A percentile compares a stretch with the other conserved stretches of the same genome.
phyloP scores from a whole-genome alignment of 1,140 invertebrate species.

The Augochlora pura region DNA sequence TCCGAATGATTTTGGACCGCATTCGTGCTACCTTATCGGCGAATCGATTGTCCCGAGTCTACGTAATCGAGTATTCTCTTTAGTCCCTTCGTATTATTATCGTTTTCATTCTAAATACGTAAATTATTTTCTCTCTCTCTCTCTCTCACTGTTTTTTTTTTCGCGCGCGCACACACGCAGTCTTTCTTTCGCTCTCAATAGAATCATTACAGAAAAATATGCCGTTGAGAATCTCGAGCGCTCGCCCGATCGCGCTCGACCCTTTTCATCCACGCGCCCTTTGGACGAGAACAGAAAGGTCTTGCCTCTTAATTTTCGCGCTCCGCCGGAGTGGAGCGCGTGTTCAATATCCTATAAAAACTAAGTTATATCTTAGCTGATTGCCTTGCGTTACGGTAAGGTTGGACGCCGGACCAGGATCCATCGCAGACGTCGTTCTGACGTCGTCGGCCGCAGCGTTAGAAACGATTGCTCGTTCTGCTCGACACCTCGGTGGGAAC shows the following conservation, averaged over 20 bases:
- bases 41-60: slow-evolving; percentile 9
- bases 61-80: neutral
- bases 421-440: slow-evolving; percentile 10
- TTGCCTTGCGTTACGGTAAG: slow-evolving; percentile 79
- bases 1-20: neutral
- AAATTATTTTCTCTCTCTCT: neutral
- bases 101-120: slow-evolving; percentile 4
- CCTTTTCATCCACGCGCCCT: slow-evolving; percentile 38
- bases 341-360: slow-evolving; percentile 80
- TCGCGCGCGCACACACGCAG: slow-evolving; percentile 2
- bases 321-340: slow-evolving; percentile 54
- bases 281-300: slow-evolving; percentile 61
- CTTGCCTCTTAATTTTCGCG: slow-evolving; percentile 40
- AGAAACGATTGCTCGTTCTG: too few relatives aligned
- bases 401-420: slow-evolving; percentile 59
- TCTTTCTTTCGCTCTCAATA: slow-evolving; percentile 50
- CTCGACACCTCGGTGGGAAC: too few relatives aligned
- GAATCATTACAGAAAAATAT: slow-evolving; percentile 73
- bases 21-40: slow-evolving; percentile 18
- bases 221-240: slow-evolving; percentile 66
- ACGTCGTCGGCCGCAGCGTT: too few relatives aligned
- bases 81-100: slow-evolving; percentile 7
- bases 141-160: neutral
- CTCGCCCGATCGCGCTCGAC: slow-evolving; percentile 58
- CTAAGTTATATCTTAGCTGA: slow-evolving; percentile 81